phyloP scores from a whole-genome alignment of 2,113 vertebrate species.

The Mustelus asterias region DNA sequence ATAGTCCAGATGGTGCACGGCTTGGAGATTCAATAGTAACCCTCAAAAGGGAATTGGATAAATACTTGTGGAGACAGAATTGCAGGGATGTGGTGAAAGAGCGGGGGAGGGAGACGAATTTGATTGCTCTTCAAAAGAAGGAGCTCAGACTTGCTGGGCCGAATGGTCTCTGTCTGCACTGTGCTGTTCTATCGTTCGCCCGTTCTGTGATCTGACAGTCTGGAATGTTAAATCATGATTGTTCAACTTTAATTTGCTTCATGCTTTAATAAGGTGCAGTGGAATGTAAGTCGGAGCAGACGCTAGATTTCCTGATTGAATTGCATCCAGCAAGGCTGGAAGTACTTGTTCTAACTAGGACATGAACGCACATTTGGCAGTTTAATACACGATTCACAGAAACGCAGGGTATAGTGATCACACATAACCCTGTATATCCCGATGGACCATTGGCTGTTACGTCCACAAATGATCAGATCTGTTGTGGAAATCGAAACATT shows the following conservation, averaged over 20 bases:
- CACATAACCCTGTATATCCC: background rate
- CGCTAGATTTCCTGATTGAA: background rate
- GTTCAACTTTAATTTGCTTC: background rate
- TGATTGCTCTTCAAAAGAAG: background rate
- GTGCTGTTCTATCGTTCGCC: background rate
- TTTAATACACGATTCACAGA: background rate
- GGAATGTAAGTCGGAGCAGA: background rate
- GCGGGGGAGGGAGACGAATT: background rate
- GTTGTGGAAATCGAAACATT: background rate
- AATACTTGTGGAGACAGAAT: background rate
- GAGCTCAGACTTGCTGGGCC: background rate
- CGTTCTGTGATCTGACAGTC: background rate
- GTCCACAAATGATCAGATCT: background rate
- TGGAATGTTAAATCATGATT: slow-evolving; percentile 14
- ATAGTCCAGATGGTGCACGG: background rate
- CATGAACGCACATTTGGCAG: background rate
- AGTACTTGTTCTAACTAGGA: background rate
- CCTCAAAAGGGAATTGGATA: background rate
- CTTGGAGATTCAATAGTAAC: background rate
- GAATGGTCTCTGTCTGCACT: background rate
- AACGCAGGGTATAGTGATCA: background rate
- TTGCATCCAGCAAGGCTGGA: background rate
- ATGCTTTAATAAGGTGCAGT: background rate
- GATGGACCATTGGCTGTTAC: background rate
- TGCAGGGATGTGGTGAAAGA: background rate